Evolutionary conservation across 2,888 invertebrate genomes (phyloP).

Genomic region (Bembecia ichneumoniformis): DNA sequence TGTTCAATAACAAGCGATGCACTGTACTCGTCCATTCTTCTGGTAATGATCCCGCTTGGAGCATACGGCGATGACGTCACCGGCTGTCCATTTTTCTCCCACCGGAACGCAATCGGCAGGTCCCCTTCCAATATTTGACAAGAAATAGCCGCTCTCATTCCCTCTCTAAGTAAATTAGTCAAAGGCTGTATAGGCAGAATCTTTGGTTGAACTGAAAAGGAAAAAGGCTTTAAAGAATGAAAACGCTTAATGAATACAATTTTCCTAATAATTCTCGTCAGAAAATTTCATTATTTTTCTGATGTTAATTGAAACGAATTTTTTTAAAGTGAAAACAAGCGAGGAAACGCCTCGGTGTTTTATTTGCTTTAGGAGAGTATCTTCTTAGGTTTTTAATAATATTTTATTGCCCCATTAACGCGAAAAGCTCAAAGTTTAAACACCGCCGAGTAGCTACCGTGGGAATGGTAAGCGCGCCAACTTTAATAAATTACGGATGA

Average conservation of each 20-base stretch:
- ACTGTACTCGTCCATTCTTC: slow-evolving; percentile 86
- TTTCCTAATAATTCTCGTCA: no score
- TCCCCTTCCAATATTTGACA: slow-evolving; percentile 94
- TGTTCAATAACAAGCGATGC: slow-evolving; percentile 88
- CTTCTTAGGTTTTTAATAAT: slow-evolving; percentile 36
- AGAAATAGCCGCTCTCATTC: slow-evolving; percentile 90
- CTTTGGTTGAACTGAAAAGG: slow-evolving; percentile 81
- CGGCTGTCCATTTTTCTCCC: slow-evolving; percentile 90
- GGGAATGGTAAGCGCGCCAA: slow-evolving; percentile 56
- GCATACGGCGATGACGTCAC: slow-evolving; percentile 76
- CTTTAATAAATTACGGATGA: slow-evolving; percentile 67
- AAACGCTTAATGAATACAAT: neutral
- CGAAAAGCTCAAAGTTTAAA: slow-evolving; percentile 42
- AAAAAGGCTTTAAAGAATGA: neutral
- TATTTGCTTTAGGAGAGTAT: neutral
- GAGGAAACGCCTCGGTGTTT: neutral
- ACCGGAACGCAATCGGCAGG: slow-evolving; percentile 90
- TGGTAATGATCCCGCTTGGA: slow-evolving; percentile 57
- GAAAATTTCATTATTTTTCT: slow-evolving; percentile 14
- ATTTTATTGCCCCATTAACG: slow-evolving; percentile 61
- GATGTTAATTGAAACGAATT: slow-evolving; percentile 33
- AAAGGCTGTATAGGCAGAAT: slow-evolving; percentile 87
- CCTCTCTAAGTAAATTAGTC: slow-evolving; percentile 85
- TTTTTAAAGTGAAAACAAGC: slow-evolving; percentile 16
- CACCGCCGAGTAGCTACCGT: slow-evolving; percentile 40